Evolutionary conservation across 2,113 vertebrate species (phyloP).

Genomic region (Oceanites oceanicus): DNA sequence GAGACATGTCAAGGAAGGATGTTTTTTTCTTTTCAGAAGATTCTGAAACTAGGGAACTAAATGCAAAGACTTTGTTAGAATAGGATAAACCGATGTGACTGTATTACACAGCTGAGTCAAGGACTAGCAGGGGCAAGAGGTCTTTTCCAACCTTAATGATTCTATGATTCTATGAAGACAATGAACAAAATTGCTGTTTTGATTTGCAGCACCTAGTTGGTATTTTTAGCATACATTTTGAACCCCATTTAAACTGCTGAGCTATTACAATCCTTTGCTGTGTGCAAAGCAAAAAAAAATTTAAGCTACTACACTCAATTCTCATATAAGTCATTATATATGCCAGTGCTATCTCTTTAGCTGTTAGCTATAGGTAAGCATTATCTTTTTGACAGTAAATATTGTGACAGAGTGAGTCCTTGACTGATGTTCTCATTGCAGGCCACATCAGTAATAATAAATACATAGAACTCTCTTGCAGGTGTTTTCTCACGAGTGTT

Average conservation of each 20-base stretch:
- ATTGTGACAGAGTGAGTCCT: constrained; percentile 11
- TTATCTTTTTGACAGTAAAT: constrained; percentile 11
- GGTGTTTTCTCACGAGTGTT: neutral
- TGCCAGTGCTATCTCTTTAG: neutral
- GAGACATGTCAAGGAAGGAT: neutral
- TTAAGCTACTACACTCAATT: neutral
- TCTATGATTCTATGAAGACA: no score
- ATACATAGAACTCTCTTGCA: neutral
- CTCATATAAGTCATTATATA: neutral
- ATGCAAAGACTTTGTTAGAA: neutral
- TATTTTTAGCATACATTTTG: neutral
- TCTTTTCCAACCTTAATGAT: no score
- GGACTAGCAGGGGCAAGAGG: neutral
- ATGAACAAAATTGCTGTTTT: neutral
- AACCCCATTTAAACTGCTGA: neutral
- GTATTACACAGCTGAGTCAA: neutral
- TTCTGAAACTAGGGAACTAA: neutral
- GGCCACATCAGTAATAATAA: constrained; percentile 3
- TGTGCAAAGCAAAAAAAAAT: neutral
- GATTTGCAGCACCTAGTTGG: neutral
- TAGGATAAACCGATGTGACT: neutral
- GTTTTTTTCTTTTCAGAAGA: neutral
- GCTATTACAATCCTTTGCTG: neutral
- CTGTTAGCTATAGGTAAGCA: neutral
- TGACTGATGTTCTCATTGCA: constrained; percentile 24